A percentile compares a stretch with the other conserved stretches of the same genome.
phyloP scores from a whole-genome alignment of 1,140 invertebrate genomes.

The Lepeophtheirus salmonis region DNA sequence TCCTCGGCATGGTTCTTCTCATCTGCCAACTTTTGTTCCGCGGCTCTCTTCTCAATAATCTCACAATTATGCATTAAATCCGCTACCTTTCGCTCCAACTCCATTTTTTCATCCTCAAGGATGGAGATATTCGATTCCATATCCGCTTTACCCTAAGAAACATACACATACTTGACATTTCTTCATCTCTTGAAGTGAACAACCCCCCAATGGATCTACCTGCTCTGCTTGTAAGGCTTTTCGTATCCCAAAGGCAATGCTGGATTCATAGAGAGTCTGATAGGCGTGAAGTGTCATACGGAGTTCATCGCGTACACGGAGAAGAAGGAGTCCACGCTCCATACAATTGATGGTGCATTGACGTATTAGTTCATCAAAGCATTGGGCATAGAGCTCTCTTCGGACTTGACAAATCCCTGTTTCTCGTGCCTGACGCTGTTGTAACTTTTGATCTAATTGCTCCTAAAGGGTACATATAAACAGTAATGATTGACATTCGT shows the following conservation, averaged over 20 bases:
- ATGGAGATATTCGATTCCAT: slow-evolving; percentile 39
- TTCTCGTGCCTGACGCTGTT: slow-evolving; percentile 76
- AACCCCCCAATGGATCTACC: too few species aligned
- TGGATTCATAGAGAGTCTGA: slow-evolving; percentile 83
- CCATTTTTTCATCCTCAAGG: slow-evolving; percentile 45
- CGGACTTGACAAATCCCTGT: slow-evolving; percentile 90
- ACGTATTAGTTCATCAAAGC: slow-evolving; percentile 53
- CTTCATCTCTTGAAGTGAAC: background rate
- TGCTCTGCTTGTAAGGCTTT: slow-evolving; percentile 71
- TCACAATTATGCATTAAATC: slow-evolving; percentile 66
- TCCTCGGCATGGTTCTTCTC: slow-evolving; percentile 80
- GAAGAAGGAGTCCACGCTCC: slow-evolving; percentile 75
- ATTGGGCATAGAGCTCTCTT: slow-evolving; percentile 81
- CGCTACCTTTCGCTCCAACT: slow-evolving; percentile 40
- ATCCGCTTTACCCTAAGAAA: slow-evolving; percentile 40
- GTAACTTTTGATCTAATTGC: slow-evolving; percentile 70
- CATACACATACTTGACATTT: background rate
- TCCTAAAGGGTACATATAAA: slow-evolving; percentile 69
- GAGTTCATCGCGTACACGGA: slow-evolving; percentile 83
- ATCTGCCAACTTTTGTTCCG: slow-evolving; percentile 59
- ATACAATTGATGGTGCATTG: slow-evolving; percentile 79
- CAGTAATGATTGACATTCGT: too few species aligned
- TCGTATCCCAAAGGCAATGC: slow-evolving; percentile 89
- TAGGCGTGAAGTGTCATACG: slow-evolving; percentile 89
- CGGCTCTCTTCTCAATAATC: slow-evolving; percentile 59